Evolutionary conservation across 2,888 invertebrate genomes (phyloP), one percentile per base, ranked within the genome.

Genomic region (Pyralis farinalis): DNA sequence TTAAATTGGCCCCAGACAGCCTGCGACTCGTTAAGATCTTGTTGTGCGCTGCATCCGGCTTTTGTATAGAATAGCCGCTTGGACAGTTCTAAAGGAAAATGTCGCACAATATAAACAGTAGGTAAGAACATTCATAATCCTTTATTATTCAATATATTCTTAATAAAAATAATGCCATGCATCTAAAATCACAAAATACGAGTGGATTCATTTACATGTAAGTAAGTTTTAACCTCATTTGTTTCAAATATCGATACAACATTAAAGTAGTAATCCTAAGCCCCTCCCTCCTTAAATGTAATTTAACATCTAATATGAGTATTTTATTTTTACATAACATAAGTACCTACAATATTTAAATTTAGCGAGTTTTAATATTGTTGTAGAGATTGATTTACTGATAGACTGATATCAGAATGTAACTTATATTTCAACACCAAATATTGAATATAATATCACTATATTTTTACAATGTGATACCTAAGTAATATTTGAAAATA

Each of bases 231-330:
- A 31, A 40, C 38, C 46, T 44, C 47, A 48, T 43, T 46, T 48
- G 44, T 32, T 50, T 40, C 40, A 50, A 47, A 49, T 55, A 53
- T 52, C 47, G 49, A 51, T 57, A 51, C 53, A 56, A 53, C 47
- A 58, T 49, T 50, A 51, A 49, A 53, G 46, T 49, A 52, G 4
- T 50, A 51, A 46, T 44, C 65, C 59, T 68, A 64, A 68, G 65
- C 70, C 74, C 72, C 76, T 75, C 72, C 60, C 71, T 66, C 65
- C 61, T 63, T 66, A 65, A 50, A 29, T 8, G 20, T 42, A 42
- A 43, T 47, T 9, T 44, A 33, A 33, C 42, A 41, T 44, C 47
- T 49, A 49, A 40, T 36, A 33, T 41, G 39, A 33, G 39, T 35
- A 27, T 38, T 47, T 52, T 5, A 16, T 3, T 3, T 16, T 16